These are phyloP conservation scores for Allacma fusca DNA, from an alignment of 2,888 invertebrate genomes.

Conservation along the genomic window DNA sequence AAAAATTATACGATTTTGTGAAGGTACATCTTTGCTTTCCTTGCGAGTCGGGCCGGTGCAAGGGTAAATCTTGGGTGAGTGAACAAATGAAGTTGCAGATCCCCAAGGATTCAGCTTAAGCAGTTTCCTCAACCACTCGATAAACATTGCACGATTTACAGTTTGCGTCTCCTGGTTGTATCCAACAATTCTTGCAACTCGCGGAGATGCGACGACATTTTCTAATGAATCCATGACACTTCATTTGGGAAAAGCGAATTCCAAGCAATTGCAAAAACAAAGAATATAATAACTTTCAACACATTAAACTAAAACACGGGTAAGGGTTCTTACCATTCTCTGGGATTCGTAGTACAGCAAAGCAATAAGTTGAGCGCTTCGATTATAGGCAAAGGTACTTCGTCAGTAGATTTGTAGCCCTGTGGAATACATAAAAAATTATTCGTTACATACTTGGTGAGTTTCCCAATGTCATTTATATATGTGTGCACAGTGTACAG, in stretches of 20 bases:
- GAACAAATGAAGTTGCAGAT: constrained; percentile 49
- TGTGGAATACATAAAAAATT: background rate
- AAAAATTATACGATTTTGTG: constrained; percentile 23
- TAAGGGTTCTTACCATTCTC: constrained; percentile 35
- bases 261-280: background rate
- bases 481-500: too few relatives aligned
- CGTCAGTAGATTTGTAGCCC: constrained; percentile 14
- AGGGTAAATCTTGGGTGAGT: constrained; percentile 31
- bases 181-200: constrained; percentile 36
- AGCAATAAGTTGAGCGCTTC: constrained; percentile 47
- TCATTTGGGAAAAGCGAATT: background rate
- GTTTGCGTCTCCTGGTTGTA: constrained; percentile 38
- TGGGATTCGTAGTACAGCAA: constrained; percentile 41
- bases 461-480: too few relatives aligned
- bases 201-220: constrained; percentile 27
- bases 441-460: background rate
- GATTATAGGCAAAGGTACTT: constrained; percentile 42
- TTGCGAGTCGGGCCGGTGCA: constrained; percentile 13
- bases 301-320: too few relatives aligned
- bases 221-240: constrained; percentile 37
- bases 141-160: constrained; percentile 43
- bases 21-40: constrained; percentile 1
- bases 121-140: constrained; percentile 44
- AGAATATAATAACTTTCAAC: background rate
- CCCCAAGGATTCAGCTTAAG: constrained; percentile 52